Percentiles rank a stretch among this genome's conserved stretches.
Conservation (phyloP, 30 jellyfish, hydroid and myxozoan genomes). For the Pelagia noctiluca region DNA sequence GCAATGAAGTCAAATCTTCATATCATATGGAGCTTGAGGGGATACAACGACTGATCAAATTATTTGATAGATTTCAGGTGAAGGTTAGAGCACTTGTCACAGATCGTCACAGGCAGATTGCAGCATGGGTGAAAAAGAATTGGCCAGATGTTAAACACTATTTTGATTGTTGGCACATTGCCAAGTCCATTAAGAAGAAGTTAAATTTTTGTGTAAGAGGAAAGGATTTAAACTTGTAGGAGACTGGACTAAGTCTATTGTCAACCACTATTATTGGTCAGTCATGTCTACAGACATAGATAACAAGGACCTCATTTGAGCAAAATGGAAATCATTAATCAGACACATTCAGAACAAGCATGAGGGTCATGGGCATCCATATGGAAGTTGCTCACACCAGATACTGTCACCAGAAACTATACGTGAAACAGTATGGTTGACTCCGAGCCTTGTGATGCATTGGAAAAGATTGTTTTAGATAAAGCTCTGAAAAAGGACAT, state of each 20-base stretch:
- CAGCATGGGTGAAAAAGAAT: constrained; percentile 41
- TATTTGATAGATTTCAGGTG: constrained; percentile 36
- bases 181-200: constrained; percentile 48
- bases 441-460: constrained; percentile 64
- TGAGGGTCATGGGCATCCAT: constrained; percentile 35
- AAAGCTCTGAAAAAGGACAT: constrained; percentile 43
- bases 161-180: constrained; percentile 74
- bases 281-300: constrained; percentile 58
- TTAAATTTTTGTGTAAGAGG: constrained; percentile 19
- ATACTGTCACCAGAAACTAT: constrained; percentile 36
- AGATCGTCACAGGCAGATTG: constrained; percentile 70
- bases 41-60: neutral
- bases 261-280: constrained; percentile 76
- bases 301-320: constrained; percentile 45
- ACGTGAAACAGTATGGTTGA: constrained; percentile 57
- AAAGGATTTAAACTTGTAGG: constrained; percentile 43
- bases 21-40: constrained; percentile 71
- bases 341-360: constrained; percentile 50
- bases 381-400: constrained; percentile 50
- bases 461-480: constrained; percentile 42
- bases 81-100: constrained; percentile 46
- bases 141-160: constrained; percentile 41
- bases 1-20: constrained; percentile 55
- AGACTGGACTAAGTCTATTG: constrained; percentile 46
- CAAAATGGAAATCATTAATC: constrained; percentile 49